Conservation (phyloP, 2,888 invertebrate species). For the Stenchaetothrips biformis region DNA sequence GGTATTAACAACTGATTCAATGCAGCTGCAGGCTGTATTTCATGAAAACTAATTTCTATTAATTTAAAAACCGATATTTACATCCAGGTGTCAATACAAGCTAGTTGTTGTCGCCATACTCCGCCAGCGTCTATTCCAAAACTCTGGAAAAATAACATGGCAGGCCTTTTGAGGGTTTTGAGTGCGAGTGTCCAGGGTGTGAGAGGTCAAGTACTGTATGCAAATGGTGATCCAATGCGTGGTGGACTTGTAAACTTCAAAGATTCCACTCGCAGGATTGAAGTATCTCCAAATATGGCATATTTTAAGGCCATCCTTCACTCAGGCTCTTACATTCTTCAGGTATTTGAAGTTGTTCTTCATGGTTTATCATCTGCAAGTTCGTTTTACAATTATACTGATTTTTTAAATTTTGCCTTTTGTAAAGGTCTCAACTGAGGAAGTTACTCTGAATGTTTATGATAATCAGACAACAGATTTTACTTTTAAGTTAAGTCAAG, state of each 20-base stretch:
- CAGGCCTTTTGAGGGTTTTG: conserved; percentile 43
- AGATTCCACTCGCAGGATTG: conserved; percentile 44
- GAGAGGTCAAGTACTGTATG: conserved; percentile 64
- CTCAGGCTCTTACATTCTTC: neutral
- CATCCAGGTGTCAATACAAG: conserved; percentile 38
- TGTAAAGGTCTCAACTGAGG: neutral
- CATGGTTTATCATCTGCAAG: neutral
- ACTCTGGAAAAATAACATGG: conserved; percentile 45
- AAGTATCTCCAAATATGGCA: conserved; percentile 40
- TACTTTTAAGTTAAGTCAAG: neutral
- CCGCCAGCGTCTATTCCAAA: conserved; percentile 41
- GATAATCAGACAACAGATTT: neutral
- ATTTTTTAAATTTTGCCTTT: neutral
- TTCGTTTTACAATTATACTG: neutral
- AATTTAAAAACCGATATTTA: neutral
- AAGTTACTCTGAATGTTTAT: neutral
- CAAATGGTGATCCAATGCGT: conserved; percentile 58
- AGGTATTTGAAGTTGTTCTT: neutral
- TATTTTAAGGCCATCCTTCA: neutral
- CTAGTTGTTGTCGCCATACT: conserved; percentile 39
- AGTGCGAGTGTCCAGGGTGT: conserved; percentile 37
- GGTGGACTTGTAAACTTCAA: conserved; percentile 66
- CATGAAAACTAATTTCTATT: neutral
- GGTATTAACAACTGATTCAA: neutral
- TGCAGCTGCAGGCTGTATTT: neutral